Evolutionary conservation across 1,140 invertebrate genomes (phyloP).

Genomic region (Zaprionus lachaisei): DNA sequence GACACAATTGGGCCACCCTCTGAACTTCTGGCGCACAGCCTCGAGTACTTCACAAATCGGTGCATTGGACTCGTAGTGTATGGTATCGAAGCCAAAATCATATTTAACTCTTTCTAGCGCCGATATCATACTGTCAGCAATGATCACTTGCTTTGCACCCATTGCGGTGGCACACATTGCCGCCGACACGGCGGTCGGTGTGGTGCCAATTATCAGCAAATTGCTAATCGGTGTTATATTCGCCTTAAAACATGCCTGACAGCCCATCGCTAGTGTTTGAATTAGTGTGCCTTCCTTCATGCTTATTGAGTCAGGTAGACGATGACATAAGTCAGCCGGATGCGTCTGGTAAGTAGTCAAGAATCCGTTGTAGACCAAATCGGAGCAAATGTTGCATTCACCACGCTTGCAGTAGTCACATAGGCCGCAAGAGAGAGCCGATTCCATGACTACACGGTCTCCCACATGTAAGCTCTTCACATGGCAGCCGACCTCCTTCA

Average conservation of each 20-base stretch:
- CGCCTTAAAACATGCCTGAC: conserved; percentile 71
- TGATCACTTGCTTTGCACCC: conserved; percentile 62
- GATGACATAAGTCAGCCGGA: conserved; percentile 74
- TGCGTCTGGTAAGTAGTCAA: conserved; percentile 62
- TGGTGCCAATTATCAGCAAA: conserved; percentile 65
- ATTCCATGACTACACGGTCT: conserved; percentile 72
- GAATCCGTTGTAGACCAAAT: conserved; percentile 70
- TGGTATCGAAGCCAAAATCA: conserved; percentile 51
- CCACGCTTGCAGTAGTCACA: conserved; percentile 73
- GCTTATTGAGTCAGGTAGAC: conserved; percentile 50
- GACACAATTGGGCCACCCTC: conserved; percentile 62
- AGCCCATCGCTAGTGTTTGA: conserved; percentile 68
- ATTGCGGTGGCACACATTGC: conserved; percentile 66
- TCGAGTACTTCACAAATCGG: conserved; percentile 59
- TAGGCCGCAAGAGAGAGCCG: conserved; percentile 70
- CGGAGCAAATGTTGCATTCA: conserved; percentile 67
- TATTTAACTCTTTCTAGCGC: conserved; percentile 36
- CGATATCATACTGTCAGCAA: conserved; percentile 43
- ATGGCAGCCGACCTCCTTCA: conserved; percentile 60
- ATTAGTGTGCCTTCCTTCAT: conserved; percentile 67
- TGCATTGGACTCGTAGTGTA: conserved; percentile 49
- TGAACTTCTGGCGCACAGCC: conserved; percentile 50
- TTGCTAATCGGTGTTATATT: conserved; percentile 65
- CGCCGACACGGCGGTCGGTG: conserved; percentile 59
- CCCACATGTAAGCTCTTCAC: conserved; percentile 61